A percentile compares a stretch with the other conserved stretches of the same genome.
Conservation (phyloP, 92 coral and sea anemone genomes). For the Plumapathes pennacea region DNA sequence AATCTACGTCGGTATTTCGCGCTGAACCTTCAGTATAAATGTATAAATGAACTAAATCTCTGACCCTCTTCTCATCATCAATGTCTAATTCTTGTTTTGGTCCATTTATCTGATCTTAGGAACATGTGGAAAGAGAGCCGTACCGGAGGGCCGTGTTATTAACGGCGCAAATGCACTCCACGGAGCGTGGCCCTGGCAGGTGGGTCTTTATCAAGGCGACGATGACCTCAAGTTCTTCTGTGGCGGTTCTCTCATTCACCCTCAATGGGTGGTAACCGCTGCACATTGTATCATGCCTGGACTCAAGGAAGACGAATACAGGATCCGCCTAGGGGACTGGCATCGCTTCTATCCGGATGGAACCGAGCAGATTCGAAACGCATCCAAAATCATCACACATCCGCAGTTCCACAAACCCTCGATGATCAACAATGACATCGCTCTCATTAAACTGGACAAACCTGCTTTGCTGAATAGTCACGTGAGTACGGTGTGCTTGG, state of each 20-base stretch:
- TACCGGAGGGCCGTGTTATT: conserved; percentile 17
- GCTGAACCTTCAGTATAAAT: no score
- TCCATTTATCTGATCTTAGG: no score
- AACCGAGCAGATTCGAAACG: conserved; percentile 21
- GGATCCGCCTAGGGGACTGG: conserved; percentile 6
- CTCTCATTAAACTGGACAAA: conserved; percentile 25
- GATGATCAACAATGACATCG: conserved; percentile 36
- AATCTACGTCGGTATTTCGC: no score
- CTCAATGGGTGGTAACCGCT: conserved; percentile 26
- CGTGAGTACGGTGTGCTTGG: conserved; percentile 34
- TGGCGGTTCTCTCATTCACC: conserved; percentile 16
- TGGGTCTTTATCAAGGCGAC: conserved; percentile 4
- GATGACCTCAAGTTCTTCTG: conserved; percentile 13
- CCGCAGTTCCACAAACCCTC: conserved; percentile 4
- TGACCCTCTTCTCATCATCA: no score
- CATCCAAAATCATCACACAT: conserved; percentile 15
- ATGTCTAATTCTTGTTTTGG: no score
- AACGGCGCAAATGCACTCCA: conserved; percentile 16
- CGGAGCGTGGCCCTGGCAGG: conserved; percentile 43
- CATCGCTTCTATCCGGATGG: conserved; percentile 24
- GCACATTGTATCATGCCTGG: conserved; percentile 14
- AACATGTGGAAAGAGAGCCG: conserved; percentile 4
- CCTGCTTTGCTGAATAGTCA: conserved; percentile 48
- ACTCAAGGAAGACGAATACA: background rate
- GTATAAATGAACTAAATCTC: no score